These are phyloP conservation scores for Lamproptera curius DNA, from an alignment of 2,888 invertebrate genomes.

Conservation along the genomic window DNA sequence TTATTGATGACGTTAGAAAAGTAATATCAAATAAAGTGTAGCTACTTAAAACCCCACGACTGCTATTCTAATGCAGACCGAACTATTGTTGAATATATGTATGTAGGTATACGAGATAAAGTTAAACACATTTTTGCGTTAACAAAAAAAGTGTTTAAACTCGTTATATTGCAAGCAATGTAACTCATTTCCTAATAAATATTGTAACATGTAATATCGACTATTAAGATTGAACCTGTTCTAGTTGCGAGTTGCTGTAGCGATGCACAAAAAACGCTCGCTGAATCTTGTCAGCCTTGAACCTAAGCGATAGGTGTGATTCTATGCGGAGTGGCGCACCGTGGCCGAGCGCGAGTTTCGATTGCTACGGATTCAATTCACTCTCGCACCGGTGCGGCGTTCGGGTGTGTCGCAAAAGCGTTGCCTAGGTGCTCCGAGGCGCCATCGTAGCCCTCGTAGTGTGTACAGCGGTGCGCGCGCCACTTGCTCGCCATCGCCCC, in stretches of 20 bases:
- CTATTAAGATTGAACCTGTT: slow-evolving; percentile 15
- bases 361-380: slow-evolving; percentile 55
- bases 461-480: slow-evolving; percentile 70
- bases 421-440: slow-evolving; percentile 63
- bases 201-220: background rate
- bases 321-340: slow-evolving; percentile 39
- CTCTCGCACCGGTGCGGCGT: slow-evolving; percentile 39
- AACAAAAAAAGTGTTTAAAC: background rate
- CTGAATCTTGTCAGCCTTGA: slow-evolving; percentile 62
- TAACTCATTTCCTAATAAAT: background rate
- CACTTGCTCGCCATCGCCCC: slow-evolving; percentile 56
- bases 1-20: slow-evolving; percentile 15
- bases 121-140: too few relatives aligned
- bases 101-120: too few relatives aligned
- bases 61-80: too few relatives aligned
- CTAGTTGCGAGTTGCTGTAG: slow-evolving; percentile 31
- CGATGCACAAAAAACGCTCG: slow-evolving; percentile 34
- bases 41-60: slow-evolving; percentile 19
- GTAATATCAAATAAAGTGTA: slow-evolving; percentile 7
- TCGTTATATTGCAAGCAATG: background rate
- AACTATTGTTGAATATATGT: too few relatives aligned
- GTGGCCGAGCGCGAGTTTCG: slow-evolving; percentile 43
- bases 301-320: slow-evolving; percentile 46
- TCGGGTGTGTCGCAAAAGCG: slow-evolving; percentile 70
- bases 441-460: slow-evolving; percentile 69